Conservation (phyloP, 2,113 vertebrate genomes). For the Xenopus borealis region DNA sequence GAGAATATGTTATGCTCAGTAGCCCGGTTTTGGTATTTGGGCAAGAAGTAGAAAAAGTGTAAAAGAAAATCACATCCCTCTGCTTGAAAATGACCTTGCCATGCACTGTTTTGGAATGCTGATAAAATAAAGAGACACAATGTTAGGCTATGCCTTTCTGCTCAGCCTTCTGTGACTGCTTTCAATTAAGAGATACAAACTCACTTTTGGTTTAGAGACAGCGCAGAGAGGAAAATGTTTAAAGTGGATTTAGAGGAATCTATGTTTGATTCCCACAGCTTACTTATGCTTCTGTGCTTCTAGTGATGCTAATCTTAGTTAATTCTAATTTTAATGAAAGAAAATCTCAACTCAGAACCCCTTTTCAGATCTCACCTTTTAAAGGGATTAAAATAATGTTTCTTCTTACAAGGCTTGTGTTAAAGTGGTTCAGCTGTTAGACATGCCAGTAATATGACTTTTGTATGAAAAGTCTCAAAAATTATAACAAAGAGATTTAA, state of each 20-base stretch:
- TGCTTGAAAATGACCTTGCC: slow-evolving; percentile 15
- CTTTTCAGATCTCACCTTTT: not conserved
- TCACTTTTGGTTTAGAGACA: slow-evolving; percentile 11
- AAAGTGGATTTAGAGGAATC: slow-evolving; percentile 24
- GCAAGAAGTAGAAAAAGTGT: not conserved
- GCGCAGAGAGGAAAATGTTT: slow-evolving; percentile 15
- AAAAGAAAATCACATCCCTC: not conserved
- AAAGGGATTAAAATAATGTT: not conserved
- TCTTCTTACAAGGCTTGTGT: too few species aligned
- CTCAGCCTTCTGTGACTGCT: slow-evolving; percentile 33
- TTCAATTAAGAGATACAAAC: slow-evolving; percentile 28
- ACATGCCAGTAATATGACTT: too few species aligned
- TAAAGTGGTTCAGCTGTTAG: too few species aligned
- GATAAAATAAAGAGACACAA: slow-evolving; percentile 17
- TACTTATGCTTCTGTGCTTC: slow-evolving; percentile 2
- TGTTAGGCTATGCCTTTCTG: slow-evolving; percentile 14
- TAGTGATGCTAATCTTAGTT: not conserved
- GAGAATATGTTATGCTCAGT: not conserved
- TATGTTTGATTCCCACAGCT: slow-evolving; percentile 3
- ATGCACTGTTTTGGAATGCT: slow-evolving; percentile 31
- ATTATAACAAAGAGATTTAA: too few species aligned
- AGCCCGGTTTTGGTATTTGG: not conserved
- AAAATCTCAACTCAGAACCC: not conserved
- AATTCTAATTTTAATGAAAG: slow-evolving; percentile 26
- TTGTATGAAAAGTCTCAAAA: too few species aligned